Conservation (phyloP, 2,888 invertebrate species). For the Polydrusus pterygomalis region DNA sequence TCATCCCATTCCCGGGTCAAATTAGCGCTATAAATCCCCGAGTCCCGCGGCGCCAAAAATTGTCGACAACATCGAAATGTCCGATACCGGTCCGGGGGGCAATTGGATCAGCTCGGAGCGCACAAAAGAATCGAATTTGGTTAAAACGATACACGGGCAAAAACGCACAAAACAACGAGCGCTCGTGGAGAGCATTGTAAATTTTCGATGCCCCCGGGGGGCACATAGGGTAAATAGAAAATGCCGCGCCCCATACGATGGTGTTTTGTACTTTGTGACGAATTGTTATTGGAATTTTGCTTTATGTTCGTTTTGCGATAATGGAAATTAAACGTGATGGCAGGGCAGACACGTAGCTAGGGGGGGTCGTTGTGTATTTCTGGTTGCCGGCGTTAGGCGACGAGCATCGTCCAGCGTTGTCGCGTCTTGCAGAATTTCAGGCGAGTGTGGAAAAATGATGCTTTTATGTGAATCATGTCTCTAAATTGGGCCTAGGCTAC, state of each 20-base stretch:
- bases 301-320: slow-evolving; percentile 2
- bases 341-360: no score
- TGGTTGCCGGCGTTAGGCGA: no score
- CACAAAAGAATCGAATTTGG: slow-evolving; percentile 53
- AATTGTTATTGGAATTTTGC: slow-evolving; percentile 52
- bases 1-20: slow-evolving; percentile 45
- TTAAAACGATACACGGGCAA: slow-evolving; percentile 49
- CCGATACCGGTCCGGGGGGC: slow-evolving; percentile 41
- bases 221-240: slow-evolving; percentile 43
- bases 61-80: slow-evolving; percentile 40
- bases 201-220: slow-evolving; percentile 46
- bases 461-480: no score
- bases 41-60: slow-evolving; percentile 40
- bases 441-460: no score
- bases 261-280: slow-evolving; percentile 56
- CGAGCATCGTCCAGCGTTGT: no score
- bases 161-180: slow-evolving; percentile 48
- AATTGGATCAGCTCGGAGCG: slow-evolving; percentile 48
- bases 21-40: slow-evolving; percentile 50
- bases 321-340: no score
- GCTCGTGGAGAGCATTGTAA: slow-evolving; percentile 44
- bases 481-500: no score
- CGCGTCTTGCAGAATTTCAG: no score
- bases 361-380: no score
- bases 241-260: slow-evolving; percentile 27